phyloP scores from a whole-genome alignment of 2,888 invertebrate species.

The Drosophila fungiperda region DNA sequence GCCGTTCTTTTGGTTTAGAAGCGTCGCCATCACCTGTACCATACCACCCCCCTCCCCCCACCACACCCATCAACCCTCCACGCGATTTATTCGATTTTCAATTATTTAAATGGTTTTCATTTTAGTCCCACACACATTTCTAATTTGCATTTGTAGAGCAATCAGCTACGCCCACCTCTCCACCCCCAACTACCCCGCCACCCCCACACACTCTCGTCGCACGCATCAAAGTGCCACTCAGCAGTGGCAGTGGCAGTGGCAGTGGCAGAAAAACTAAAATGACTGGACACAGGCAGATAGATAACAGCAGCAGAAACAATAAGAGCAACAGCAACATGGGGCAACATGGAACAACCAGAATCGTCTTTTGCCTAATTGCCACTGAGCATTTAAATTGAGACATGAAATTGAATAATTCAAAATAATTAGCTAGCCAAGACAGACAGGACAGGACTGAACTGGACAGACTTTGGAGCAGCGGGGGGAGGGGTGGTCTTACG shows the following conservation, averaged over 20 bases:
- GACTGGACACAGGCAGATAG: slow-evolving; percentile 55
- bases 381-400: slow-evolving; percentile 82
- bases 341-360: slow-evolving; percentile 23
- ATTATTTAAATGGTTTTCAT: slow-evolving; percentile 81
- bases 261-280: slow-evolving; percentile 65
- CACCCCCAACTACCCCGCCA: slow-evolving; percentile 10
- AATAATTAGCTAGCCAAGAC: slow-evolving; percentile 81
- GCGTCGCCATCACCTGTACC: slow-evolving; percentile 15
- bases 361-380: slow-evolving; percentile 75
- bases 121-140: slow-evolving; percentile 63
- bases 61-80: neutral
- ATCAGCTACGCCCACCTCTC: neutral
- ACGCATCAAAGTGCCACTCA: slow-evolving; percentile 77
- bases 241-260: slow-evolving; percentile 32
- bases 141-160: slow-evolving; percentile 69
- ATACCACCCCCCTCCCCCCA: neutral
- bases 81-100: slow-evolving; percentile 79
- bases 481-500: slow-evolving; percentile 33
- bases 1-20: slow-evolving; percentile 10
- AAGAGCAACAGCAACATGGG: slow-evolving; percentile 18
- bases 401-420: slow-evolving; percentile 85
- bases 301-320: slow-evolving; percentile 30
- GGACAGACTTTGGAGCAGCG: neutral
- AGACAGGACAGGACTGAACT: neutral
- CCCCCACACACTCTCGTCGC: slow-evolving; percentile 13